These are phyloP conservation scores for Steatornis caripensis DNA, from an alignment of 2,113 vertebrate species.

Conservation along the genomic window DNA sequence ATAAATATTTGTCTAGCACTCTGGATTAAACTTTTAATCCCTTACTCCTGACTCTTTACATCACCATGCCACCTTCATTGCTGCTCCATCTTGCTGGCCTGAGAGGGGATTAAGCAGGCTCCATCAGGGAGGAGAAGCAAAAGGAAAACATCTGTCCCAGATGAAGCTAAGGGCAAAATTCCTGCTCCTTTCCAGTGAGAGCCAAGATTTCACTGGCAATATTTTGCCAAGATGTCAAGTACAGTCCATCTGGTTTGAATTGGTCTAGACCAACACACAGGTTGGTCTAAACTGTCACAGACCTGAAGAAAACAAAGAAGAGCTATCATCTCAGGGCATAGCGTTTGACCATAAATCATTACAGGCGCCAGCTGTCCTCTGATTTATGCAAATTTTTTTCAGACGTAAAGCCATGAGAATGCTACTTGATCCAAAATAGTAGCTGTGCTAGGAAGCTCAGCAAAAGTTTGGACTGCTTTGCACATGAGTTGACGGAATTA, in stretches of 20 bases:
- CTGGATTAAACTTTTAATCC: not conserved
- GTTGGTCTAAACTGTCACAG: not conserved
- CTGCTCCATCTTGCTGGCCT: not conserved
- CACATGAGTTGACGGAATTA: not conserved
- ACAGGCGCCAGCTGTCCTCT: not conserved
- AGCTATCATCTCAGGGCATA: not conserved
- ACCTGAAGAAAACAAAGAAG: not conserved
- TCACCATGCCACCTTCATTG: not conserved
- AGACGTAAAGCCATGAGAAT: not conserved
- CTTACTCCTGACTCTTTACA: not conserved
- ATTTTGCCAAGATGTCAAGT: not conserved
- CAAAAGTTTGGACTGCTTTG: not conserved
- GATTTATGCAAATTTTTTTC: not conserved
- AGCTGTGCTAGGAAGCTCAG: not conserved
- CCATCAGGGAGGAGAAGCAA: not conserved
- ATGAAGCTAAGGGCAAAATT: not conserved
- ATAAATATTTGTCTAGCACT: not conserved
- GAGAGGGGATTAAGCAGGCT: not conserved
- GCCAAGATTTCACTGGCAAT: not conserved
- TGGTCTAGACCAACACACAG: not conserved
- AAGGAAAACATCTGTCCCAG: not conserved
- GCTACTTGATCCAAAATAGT: not conserved
- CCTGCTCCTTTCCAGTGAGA: not conserved
- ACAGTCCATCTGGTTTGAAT: not conserved
- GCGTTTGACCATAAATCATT: not conserved